Evolutionary conservation across 2,797 vertebrate genomes (phyloP).

Genomic region (Parauchenoglanis ngamensis): DNA sequence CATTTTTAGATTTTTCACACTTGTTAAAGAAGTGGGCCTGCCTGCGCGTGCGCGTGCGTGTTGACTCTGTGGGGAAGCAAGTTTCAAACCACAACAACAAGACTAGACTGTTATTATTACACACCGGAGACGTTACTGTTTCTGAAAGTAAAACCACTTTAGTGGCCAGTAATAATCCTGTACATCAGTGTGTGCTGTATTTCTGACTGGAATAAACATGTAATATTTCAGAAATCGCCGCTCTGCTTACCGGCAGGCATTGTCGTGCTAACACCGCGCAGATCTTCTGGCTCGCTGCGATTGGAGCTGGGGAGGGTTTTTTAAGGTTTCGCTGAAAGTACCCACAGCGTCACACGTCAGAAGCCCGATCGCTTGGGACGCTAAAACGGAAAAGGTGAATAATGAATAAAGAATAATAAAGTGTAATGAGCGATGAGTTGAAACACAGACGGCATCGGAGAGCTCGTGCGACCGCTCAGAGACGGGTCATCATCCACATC

Average conservation of each 20-base stretch:
- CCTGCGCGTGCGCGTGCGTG: too few relatives aligned
- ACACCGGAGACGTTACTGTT: neutral
- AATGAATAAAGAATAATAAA: neutral
- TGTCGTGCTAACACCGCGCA: conserved; percentile 15
- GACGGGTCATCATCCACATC: conserved; percentile 19
- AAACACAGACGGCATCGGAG: neutral
- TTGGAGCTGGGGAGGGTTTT: neutral
- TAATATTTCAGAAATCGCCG: neutral
- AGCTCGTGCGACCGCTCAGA: neutral
- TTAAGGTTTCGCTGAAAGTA: neutral
- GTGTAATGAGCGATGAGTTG: neutral
- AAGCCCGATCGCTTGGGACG: neutral
- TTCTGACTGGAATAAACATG: neutral
- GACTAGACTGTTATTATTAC: neutral
- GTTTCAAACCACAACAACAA: neutral
- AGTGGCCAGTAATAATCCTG: neutral
- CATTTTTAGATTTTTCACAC: neutral
- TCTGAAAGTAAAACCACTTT: neutral
- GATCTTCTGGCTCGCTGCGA: conserved; percentile 15
- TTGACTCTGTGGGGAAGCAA: neutral
- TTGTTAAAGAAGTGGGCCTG: neutral
- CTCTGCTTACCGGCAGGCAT: conserved; percentile 56
- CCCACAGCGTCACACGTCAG: neutral
- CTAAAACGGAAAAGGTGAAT: neutral
- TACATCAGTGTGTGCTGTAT: neutral